phyloP scores from a whole-genome alignment of 2,888 invertebrate genomes.

The Tenthredo livida region DNA sequence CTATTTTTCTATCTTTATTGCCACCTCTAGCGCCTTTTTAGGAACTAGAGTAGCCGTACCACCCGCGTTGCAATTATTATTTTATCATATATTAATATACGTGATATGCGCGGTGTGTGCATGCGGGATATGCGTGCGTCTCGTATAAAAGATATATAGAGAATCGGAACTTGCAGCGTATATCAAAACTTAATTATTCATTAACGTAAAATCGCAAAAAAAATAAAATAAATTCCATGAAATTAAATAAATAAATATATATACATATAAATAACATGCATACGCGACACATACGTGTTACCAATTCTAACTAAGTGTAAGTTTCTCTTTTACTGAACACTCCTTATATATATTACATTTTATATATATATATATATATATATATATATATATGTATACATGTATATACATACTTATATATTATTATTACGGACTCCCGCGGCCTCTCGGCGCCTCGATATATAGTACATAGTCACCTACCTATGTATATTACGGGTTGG shows the following conservation, averaged over 20 bases:
- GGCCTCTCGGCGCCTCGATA: constrained; percentile 15
- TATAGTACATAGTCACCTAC: not conserved
- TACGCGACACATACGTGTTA: not conserved
- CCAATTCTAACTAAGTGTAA: not conserved
- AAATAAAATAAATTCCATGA: not conserved
- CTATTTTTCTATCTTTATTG: not conserved
- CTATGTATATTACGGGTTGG: not conserved
- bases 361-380: no score
- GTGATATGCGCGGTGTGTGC: not conserved
- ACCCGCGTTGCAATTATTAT: constrained; percentile 1
- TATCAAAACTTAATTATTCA: not conserved
- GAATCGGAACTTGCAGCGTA: not conserved
- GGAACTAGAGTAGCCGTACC: not conserved
- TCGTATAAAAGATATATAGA: no score
- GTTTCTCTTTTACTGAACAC: not conserved
- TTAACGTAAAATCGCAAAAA: not conserved
- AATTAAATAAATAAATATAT: not conserved
- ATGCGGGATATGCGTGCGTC: no score
- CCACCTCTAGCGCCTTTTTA: not conserved
- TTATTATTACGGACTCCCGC: not conserved
- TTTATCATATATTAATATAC: not conserved
- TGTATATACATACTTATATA: not conserved
- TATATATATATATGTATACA: no score
- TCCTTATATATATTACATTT: no score
- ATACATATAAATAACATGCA: not conserved